Evolutionary conservation across 2,113 vertebrate species (phyloP), one percentile per base, ranked within the genome.

Genomic region (Vireo altiloquus): DNA sequence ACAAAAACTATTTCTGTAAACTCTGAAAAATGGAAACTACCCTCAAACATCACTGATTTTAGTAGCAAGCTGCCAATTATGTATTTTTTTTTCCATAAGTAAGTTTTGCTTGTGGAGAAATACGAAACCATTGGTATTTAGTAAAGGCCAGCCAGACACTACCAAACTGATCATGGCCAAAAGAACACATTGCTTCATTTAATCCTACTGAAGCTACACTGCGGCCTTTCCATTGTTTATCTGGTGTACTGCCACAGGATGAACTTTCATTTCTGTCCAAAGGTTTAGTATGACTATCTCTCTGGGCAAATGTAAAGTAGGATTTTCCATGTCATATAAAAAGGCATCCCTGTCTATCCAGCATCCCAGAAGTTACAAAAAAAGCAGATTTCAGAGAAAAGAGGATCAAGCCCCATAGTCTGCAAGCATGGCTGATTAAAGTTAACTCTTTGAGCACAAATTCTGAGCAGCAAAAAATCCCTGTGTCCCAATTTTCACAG

Each of bases 131-230:
- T 53, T 77, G 90, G 92, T 92, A 94, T 92, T 92, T 81, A 86
- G 68, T 59, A 70, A 96, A 94, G 63, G 70, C 10, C 56, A 95
- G 94, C 91, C 95, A 97, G 95, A 92, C 27, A 65, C 47, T 72
- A 75, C 3, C 0, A 78, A 88, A 57, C 2, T 77, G 69, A 65
- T 59, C 70, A n/a, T 28, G 44, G 82, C 49, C 84, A 95, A 89
- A 88, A 68, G 56, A 95, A 87, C 0, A 2, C 39, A 92, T 75
- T 91, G 52, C 88, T 92, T 92, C 92, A 90, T 86, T 94, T 95
- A 89, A 95, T 90, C 81, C 74, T 77, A 84, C 57, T 78, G 92
- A 91, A 95, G 53, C 70, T 85, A 44, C 22, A 37, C 28, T 5
- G 2, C 89, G 89, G 54, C 25, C 39, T 81, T 83, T 85, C 78